These are phyloP conservation scores for Drosophila kuntzei DNA, from an alignment of 2,888 invertebrate genomes.

Conservation along the genomic window DNA sequence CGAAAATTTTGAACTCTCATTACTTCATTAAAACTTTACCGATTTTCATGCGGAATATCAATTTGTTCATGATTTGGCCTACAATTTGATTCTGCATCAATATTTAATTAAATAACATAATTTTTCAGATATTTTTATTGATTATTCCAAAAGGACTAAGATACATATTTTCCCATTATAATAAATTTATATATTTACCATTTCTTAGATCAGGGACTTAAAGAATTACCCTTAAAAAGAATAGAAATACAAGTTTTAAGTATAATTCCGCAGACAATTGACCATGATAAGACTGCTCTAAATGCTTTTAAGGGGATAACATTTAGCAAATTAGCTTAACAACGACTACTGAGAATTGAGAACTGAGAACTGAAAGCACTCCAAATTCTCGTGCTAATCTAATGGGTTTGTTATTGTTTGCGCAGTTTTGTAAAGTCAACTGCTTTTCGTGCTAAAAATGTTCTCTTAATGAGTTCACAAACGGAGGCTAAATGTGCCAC, in stretches of 20 bases:
- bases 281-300: background rate
- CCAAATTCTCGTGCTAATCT: slow-evolving; percentile 36
- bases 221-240: background rate
- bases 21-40: background rate
- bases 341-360: slow-evolving; percentile 7
- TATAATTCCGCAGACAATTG: background rate
- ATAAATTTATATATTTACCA: too few relatives aligned
- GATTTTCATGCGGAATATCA: background rate
- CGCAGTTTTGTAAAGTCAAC: slow-evolving; percentile 48
- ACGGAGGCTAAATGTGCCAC: slow-evolving; percentile 35
- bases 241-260: background rate
- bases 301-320: slow-evolving; percentile 6
- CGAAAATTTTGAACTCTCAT: background rate
- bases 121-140: too few relatives aligned
- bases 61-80: background rate
- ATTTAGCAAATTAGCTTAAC: slow-evolving; percentile 28
- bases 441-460: slow-evolving; percentile 42
- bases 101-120: too few relatives aligned
- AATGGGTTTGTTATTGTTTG: slow-evolving; percentile 58
- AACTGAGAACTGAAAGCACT: slow-evolving; percentile 29
- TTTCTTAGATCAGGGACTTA: background rate
- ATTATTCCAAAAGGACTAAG: too few relatives aligned
- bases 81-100: background rate
- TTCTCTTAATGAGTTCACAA: slow-evolving; percentile 58
- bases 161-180: too few relatives aligned